A percentile compares a stretch with the other conserved stretches of the same genome.
These are phyloP conservation scores for Brachionus asplanchnoidis DNA, from an alignment of 1,140 invertebrate genomes.

Conservation along the genomic window DNA sequence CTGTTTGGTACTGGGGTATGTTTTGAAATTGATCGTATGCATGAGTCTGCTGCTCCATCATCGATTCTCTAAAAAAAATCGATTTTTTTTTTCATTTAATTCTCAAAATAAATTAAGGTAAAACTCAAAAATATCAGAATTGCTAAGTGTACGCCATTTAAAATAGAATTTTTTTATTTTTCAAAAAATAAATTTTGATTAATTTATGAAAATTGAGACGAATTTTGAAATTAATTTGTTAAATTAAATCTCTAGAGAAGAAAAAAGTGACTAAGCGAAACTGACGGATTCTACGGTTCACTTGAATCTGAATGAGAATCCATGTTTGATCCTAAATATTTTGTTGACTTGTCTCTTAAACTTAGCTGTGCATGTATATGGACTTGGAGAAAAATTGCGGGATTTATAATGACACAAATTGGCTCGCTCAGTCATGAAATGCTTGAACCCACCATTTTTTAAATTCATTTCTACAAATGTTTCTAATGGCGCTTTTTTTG, in stretches of 20 bases:
- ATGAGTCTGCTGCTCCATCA: not conserved
- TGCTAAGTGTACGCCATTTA: not conserved
- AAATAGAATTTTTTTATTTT: not conserved
- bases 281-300: not conserved
- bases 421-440: not conserved
- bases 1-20: slow-evolving; percentile 12
- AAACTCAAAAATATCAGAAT: not conserved
- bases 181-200: not conserved
- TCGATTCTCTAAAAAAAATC: not conserved
- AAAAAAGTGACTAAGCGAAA: not conserved
- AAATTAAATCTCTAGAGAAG: not conserved
- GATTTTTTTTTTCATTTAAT: not conserved
- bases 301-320: not conserved
- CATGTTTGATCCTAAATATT: not conserved
- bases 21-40: not conserved
- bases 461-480: not conserved
- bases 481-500: not conserved
- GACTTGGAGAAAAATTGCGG: not conserved
- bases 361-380: not conserved
- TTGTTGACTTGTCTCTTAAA: not conserved
- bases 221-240: slow-evolving; percentile 1
- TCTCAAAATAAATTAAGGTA: not conserved
- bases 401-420: not conserved
- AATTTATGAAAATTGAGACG: slow-evolving; percentile 21
- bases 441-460: not conserved